Evolutionary conservation across 2,797 vertebrate species (phyloP).

Genomic region (Acipenser transmontanus): DNA sequence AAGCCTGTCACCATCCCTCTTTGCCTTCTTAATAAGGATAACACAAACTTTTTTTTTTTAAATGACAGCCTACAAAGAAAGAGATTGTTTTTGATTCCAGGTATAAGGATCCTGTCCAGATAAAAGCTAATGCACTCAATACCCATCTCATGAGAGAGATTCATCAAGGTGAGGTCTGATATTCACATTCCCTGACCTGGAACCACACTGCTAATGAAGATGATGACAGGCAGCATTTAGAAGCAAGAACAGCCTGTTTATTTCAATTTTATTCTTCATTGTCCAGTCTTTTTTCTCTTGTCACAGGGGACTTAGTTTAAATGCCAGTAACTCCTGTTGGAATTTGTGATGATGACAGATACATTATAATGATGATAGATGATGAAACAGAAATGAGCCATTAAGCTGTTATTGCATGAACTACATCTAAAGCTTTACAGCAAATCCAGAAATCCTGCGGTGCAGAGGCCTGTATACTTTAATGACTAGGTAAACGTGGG

Average conservation of each 20-base stretch:
- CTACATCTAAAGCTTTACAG: conserved; percentile 13
- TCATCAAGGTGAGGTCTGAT: conserved; percentile 11
- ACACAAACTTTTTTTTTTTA: no score
- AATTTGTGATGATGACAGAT: conserved; percentile 47
- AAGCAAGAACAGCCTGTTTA: conserved; percentile 46
- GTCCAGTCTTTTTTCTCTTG: conserved; percentile 30
- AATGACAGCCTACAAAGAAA: no score
- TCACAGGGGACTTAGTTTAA: conserved; percentile 37
- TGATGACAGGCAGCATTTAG: conserved; percentile 49
- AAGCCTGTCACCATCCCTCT: no score
- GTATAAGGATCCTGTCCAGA: no score
- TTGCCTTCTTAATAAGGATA: no score
- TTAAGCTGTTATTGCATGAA: conserved; percentile 34
- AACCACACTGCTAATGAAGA: conserved; percentile 36
- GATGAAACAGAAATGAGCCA: conserved; percentile 31
- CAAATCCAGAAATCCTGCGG: background rate
- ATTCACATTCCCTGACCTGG: conserved; percentile 39
- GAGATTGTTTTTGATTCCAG: no score
- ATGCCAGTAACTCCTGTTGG: conserved; percentile 28
- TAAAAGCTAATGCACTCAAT: background rate
- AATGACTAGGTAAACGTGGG: no score
- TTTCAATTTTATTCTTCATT: conserved; percentile 28
- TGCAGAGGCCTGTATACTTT: no score
- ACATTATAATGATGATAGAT: conserved; percentile 46
- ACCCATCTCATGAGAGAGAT: conserved; percentile 27